phyloP scores from a whole-genome alignment of 2,797 vertebrate genomes.

The Coregonus suidteri region DNA sequence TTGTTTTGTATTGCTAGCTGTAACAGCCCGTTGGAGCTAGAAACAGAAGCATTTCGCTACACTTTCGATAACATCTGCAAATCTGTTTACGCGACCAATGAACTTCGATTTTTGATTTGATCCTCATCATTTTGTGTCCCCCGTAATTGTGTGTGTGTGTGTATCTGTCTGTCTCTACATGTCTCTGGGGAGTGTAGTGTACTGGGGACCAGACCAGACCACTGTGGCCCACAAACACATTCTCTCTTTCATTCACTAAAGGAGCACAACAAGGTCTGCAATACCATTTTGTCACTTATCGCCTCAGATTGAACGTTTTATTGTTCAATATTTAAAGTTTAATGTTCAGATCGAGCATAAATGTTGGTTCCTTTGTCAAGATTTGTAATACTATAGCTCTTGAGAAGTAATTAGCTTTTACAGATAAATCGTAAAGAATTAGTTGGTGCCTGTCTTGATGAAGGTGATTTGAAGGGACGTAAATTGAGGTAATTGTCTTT shows the following conservation, averaged over 20 bases:
- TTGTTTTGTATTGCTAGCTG: too few relatives aligned
- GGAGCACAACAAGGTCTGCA: slow-evolving; percentile 13
- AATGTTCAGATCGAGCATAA: neutral
- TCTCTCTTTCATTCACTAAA: slow-evolving; percentile 35
- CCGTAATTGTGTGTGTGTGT: too few relatives aligned
- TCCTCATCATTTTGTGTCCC: too few relatives aligned
- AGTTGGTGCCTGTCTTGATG: neutral
- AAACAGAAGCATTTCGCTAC: too few relatives aligned
- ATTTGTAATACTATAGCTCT: neutral
- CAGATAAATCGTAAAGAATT: neutral
- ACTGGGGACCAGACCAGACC: slow-evolving; percentile 35
- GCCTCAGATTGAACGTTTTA: too few relatives aligned
- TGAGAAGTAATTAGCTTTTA: neutral
- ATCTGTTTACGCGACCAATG: too few relatives aligned
- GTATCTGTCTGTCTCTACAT: too few relatives aligned
- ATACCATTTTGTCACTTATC: neutral
- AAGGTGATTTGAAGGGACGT: neutral
- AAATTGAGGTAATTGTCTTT: neutral
- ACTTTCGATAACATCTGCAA: too few relatives aligned
- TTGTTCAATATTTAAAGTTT: too few relatives aligned
- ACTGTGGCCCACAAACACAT: slow-evolving; percentile 26
- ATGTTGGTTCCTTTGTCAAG: neutral
- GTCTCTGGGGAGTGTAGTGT: slow-evolving; percentile 20
- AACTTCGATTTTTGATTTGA: too few relatives aligned
- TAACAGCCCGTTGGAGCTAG: too few relatives aligned